Evolutionary conservation across 2,888 invertebrate genomes (phyloP).

Genomic region (Pandemis corylana): DNA sequence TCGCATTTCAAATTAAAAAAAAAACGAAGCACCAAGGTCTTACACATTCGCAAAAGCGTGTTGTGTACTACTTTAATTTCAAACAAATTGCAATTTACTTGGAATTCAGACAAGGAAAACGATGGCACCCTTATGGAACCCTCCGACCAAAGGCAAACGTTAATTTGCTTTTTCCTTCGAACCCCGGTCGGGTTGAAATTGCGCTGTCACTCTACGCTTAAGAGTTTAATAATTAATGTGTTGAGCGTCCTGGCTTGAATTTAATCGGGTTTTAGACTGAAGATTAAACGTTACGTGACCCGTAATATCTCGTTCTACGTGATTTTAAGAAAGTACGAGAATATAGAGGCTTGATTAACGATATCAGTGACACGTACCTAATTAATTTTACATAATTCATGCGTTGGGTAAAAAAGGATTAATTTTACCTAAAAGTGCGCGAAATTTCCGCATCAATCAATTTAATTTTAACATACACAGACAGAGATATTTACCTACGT

Average conservation of each 20-base stretch:
- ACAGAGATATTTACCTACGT: too few relatives aligned
- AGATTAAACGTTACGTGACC: constrained; percentile 10
- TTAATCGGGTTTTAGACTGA: constrained; percentile 17
- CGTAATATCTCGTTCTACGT: background rate
- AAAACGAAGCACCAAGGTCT: too few relatives aligned
- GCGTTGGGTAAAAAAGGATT: too few relatives aligned
- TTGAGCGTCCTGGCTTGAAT: constrained; percentile 14
- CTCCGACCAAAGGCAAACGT: constrained; percentile 6
- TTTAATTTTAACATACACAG: too few relatives aligned
- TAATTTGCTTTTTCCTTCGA: constrained; percentile 29
- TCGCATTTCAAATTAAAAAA: too few relatives aligned
- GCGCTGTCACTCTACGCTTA: constrained; percentile 28
- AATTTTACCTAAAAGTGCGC: too few relatives aligned
- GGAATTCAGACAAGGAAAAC: background rate
- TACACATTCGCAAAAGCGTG: too few relatives aligned
- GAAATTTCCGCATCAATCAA: too few relatives aligned
- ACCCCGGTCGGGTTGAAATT: constrained; percentile 13
- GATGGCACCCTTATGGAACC: background rate
- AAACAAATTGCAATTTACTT: constrained; percentile 3
- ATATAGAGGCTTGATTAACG: too few relatives aligned
- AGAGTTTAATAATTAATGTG: constrained; percentile 35
- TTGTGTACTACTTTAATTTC: background rate
- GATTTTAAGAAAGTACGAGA: background rate
- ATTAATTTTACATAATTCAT: too few relatives aligned
- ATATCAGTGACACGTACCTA: too few relatives aligned